phyloP scores from a whole-genome alignment of 2,113 vertebrate species.

The Brachyhypopomus occidentalis region DNA sequence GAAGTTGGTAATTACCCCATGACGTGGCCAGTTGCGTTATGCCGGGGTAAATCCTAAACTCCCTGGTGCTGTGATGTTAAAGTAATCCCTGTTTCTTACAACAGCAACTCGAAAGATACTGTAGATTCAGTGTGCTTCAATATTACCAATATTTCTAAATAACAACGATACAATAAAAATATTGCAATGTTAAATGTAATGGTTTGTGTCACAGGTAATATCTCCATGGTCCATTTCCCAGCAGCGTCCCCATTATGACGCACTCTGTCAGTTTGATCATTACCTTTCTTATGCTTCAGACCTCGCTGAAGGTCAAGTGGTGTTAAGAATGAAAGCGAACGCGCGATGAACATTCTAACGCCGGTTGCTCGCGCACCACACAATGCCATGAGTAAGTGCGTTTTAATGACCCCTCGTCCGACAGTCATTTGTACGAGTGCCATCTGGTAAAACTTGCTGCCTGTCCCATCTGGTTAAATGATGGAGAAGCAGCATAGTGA shows the following conservation, averaged over 20 bases:
- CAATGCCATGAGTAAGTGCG: conserved; percentile 15
- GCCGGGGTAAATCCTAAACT: too few relatives aligned
- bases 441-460: conserved; percentile 43
- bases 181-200: neutral
- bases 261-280: conserved; percentile 11
- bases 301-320: conserved; percentile 40
- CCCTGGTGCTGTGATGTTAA: too few relatives aligned
- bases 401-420: conserved; percentile 47
- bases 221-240: neutral
- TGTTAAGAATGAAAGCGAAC: conserved; percentile 32
- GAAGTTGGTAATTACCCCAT: too few relatives aligned
- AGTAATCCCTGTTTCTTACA: neutral
- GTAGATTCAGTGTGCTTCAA: neutral
- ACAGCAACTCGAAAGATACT: neutral
- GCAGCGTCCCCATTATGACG: neutral
- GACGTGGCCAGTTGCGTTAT: too few relatives aligned
- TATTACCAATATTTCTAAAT: neutral
- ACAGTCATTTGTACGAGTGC: conserved; percentile 33
- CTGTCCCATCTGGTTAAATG: conserved; percentile 31
- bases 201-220: neutral
- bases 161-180: neutral
- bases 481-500: neutral
- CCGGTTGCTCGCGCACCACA: conserved; percentile 20
- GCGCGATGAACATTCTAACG: conserved; percentile 9
- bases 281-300: conserved; percentile 10